phyloP scores from a whole-genome alignment of 23 tunicate genomes.

The Pegea sp. region DNA sequence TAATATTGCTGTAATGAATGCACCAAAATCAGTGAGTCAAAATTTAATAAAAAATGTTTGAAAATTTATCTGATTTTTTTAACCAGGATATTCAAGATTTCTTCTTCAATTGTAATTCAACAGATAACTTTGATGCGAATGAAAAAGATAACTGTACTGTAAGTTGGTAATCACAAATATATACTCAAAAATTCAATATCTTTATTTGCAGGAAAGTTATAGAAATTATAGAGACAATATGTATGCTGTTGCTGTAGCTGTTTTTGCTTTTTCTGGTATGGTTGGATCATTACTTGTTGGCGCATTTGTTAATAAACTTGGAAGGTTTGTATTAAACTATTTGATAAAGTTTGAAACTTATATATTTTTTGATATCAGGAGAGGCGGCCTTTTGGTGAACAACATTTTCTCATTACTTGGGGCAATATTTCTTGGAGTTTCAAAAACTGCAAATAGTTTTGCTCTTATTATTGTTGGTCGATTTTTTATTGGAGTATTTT shows the following conservation, averaged over 20 bases:
- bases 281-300: slow-evolving; percentile 76
- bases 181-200: too few relatives aligned
- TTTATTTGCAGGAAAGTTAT: too few relatives aligned
- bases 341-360: too few relatives aligned
- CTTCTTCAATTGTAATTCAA: too few relatives aligned
- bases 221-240: slow-evolving; percentile 40
- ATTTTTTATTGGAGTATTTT: slow-evolving; percentile 79
- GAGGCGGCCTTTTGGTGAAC: slow-evolving; percentile 67
- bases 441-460: slow-evolving; percentile 50
- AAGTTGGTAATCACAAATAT: too few relatives aligned
- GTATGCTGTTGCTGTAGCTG: slow-evolving; percentile 77
- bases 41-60: too few relatives aligned
- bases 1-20: slow-evolving; percentile 94
- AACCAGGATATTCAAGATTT: too few relatives aligned
- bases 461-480: slow-evolving; percentile 55
- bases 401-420: slow-evolving; percentile 57
- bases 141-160: too few relatives aligned
- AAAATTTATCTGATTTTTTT: too few relatives aligned
- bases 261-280: slow-evolving; percentile 84
- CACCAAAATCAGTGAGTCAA: too few relatives aligned
- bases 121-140: too few relatives aligned
- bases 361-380: slow-evolving; percentile 10
- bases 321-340: slow-evolving; percentile 62
- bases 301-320: slow-evolving; percentile 64
- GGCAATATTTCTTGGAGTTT: slow-evolving; percentile 36